Percentiles rank a stretch among this genome's conserved stretches.
Conservation (phyloP, 2,113 vertebrate species). For the Conger conger region DNA sequence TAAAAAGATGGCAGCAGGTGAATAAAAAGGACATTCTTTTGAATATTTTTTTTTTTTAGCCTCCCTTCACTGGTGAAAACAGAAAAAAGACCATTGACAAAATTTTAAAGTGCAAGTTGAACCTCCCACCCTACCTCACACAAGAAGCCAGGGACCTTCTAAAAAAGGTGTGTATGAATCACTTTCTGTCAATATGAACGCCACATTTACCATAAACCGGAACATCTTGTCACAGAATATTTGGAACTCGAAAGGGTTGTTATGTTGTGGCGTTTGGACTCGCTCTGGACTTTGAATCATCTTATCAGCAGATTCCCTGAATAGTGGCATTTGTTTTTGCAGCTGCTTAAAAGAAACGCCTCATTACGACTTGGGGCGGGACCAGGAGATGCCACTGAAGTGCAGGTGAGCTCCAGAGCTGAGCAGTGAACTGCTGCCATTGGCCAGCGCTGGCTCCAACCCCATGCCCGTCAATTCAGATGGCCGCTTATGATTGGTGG, state of each 20-base stretch:
- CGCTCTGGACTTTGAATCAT: too few relatives aligned
- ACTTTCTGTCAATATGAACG: slow-evolving; percentile 22
- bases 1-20: neutral
- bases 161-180: slow-evolving; percentile 80
- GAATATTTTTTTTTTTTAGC: slow-evolving; percentile 62
- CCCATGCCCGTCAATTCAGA: neutral
- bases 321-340: slow-evolving; percentile 16
- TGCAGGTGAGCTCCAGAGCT: slow-evolving; percentile 78
- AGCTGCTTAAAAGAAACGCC: slow-evolving; percentile 98
- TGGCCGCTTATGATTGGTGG: neutral
- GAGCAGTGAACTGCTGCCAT: neutral
- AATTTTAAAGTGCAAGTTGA: slow-evolving; percentile 98
- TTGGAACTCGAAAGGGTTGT: too few relatives aligned
- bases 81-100: slow-evolving; percentile 98
- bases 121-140: slow-evolving; percentile 99
- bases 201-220: neutral
- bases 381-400: slow-evolving; percentile 88
- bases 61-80: slow-evolving; percentile 96
- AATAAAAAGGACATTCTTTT: neutral
- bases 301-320: neutral
- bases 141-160: slow-evolving; percentile 98
- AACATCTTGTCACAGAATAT: too few relatives aligned
- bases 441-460: neutral
- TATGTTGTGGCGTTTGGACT: neutral
- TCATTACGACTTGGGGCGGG: slow-evolving; percentile 89